Conservation (phyloP, 2,113 vertebrate genomes). For the Glareola pratincola region DNA sequence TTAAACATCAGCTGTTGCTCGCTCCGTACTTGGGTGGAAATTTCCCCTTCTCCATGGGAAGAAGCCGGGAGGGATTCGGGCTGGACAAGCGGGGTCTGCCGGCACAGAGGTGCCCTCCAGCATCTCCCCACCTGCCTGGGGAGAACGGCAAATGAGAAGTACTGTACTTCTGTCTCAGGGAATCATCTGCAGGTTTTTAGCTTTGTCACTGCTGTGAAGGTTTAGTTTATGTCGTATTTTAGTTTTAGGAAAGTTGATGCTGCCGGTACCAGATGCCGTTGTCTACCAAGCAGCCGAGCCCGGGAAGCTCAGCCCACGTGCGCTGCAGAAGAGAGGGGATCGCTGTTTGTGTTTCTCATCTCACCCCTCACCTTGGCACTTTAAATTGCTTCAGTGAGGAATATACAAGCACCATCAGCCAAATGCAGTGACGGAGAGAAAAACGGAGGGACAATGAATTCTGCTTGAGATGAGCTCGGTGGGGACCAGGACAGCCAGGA, state of each 20-base stretch:
- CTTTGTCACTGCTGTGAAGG: rapidly evolving
- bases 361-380: background rate
- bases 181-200: background rate
- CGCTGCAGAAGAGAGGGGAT: background rate
- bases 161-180: background rate
- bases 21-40: background rate
- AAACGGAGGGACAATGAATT: background rate
- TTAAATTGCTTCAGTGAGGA: background rate
- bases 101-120: background rate
- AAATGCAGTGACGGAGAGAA: background rate
- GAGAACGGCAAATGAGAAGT: background rate
- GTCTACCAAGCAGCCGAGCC: background rate
- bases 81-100: background rate
- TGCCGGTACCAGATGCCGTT: background rate
- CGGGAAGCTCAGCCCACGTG: background rate
- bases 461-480: background rate
- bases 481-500: background rate
- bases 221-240: background rate
- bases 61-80: background rate
- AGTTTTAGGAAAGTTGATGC: background rate
- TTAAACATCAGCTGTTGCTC: background rate
- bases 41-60: background rate
- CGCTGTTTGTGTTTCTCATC: background rate
- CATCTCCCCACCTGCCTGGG: background rate
- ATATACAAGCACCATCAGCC: background rate